Percentiles rank a stretch among this genome's conserved stretches.
Evolutionary conservation across 2,888 invertebrate species (phyloP).

Genomic region (Eupithecia pulchellata): DNA sequence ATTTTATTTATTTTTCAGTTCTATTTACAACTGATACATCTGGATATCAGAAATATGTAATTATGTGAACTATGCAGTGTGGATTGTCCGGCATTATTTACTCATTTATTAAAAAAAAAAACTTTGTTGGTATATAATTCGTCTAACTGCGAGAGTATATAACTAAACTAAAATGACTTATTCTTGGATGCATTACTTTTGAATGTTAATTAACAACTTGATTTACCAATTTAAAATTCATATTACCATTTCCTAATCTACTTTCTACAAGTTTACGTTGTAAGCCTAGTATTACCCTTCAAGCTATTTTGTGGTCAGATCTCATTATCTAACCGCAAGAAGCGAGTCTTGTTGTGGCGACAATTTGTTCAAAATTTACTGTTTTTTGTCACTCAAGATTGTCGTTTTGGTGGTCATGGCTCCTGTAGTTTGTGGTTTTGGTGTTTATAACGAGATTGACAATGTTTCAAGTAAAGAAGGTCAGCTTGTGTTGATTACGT

Average conservation of each 20-base stretch:
- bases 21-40: no score
- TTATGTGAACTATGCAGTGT: no score
- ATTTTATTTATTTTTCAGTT: no score
- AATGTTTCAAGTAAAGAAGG: background rate
- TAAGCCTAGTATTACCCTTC: background rate
- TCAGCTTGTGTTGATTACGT: no score
- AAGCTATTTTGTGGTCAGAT: conserved; percentile 30
- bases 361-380: conserved; percentile 32
- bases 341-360: conserved; percentile 35
- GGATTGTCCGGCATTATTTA: no score
- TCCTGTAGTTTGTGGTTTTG: conserved; percentile 30
- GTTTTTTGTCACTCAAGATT: conserved; percentile 7
- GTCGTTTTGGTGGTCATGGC: conserved; percentile 26
- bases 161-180: no score
- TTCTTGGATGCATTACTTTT: no score
- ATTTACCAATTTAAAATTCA: background rate
- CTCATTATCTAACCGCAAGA: conserved; percentile 35
- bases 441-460: conserved; percentile 20
- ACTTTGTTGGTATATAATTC: no score
- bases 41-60: no score
- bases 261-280: conserved; percentile 5
- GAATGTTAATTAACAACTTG: no score
- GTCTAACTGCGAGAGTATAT: no score
- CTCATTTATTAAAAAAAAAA: no score
- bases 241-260: background rate